Evolutionary conservation across 2,113 vertebrate species (phyloP), one percentile per base, ranked within the genome.

Genomic region (Corythoichthys intestinalis): DNA sequence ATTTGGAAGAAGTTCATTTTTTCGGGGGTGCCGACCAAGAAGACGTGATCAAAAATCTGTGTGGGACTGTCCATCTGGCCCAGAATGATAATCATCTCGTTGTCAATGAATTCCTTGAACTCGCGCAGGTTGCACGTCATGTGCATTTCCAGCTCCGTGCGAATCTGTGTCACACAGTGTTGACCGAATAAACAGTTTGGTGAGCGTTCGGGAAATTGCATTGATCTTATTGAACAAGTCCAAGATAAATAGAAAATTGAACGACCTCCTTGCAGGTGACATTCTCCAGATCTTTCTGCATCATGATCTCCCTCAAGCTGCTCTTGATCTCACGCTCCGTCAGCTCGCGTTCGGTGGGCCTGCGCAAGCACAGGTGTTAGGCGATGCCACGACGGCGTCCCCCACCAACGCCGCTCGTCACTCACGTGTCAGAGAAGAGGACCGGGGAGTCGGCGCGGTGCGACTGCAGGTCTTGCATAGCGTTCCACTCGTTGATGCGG

Each of bases 51-150:
- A 76, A 99, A 99, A 88, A 98, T 98, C 86, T 98, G 94, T 0
- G 96, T 98, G 65, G 96, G 96, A 82, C 96, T 98, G 91, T 98
- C 97, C 97, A 99, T 99, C 84, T 99, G 97, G 48, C 97, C 96
- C 60, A 99, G 93, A 83, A 99, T 99, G 79, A 98, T 91, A 47
- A 99, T 98, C 96, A 99, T 99, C 82, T 99, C 96, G 7, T 98
- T 98, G 88, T 99, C 97, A 15, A 99, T 99, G 87, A 94, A 99
- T 74, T 98, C 97, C 65, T 98, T 98, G 86, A 98, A 98, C 89
- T 98, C 96, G 38, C 96, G 85, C 73, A 99, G 91, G 91, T 98
- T 99, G 75, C 97, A 99, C 8, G 94, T 96, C 97, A 99, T 99
- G 86, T 96, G 94, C 95, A 98, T 98, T 85, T 99, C 97, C 83